phyloP scores from a whole-genome alignment of 92 coral and sea anemone genomes.

The Siderastrea radians region DNA sequence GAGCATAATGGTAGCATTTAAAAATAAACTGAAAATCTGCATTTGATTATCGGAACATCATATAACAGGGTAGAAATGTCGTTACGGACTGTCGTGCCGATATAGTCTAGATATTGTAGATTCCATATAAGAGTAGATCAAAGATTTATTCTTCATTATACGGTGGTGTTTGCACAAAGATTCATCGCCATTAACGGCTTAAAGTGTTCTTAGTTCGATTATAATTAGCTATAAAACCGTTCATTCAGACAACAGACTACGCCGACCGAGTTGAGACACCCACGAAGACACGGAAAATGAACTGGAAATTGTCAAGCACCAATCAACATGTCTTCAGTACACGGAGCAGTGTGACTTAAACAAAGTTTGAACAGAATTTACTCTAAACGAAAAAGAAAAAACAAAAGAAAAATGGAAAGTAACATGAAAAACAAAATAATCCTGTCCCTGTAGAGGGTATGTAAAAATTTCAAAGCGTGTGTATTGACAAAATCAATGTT shows the following conservation, averaged over 20 bases:
- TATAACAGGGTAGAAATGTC: too few relatives aligned
- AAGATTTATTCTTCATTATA: not conserved
- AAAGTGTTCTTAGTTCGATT: not conserved
- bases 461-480: too few relatives aligned
- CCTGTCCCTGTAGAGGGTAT: not conserved
- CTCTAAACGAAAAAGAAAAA: too few relatives aligned
- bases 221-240: slow-evolving; percentile 1
- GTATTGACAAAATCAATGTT: not conserved
- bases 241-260: not conserved
- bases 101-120: not conserved
- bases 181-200: slow-evolving; percentile 6
- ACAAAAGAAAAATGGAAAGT: too few relatives aligned
- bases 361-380: too few relatives aligned
- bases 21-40: too few relatives aligned
- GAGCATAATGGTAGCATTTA: not conserved
- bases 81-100: not conserved
- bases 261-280: not conserved
- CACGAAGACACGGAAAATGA: not conserved
- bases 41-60: too few relatives aligned
- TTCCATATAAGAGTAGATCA: not conserved
- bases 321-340: not conserved
- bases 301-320: slow-evolving; percentile 37
- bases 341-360: too few relatives aligned
- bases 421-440: too few relatives aligned
- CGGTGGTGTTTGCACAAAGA: not conserved